phyloP scores from a whole-genome alignment of 2,888 invertebrate genomes.

The Rutpela maculata region DNA sequence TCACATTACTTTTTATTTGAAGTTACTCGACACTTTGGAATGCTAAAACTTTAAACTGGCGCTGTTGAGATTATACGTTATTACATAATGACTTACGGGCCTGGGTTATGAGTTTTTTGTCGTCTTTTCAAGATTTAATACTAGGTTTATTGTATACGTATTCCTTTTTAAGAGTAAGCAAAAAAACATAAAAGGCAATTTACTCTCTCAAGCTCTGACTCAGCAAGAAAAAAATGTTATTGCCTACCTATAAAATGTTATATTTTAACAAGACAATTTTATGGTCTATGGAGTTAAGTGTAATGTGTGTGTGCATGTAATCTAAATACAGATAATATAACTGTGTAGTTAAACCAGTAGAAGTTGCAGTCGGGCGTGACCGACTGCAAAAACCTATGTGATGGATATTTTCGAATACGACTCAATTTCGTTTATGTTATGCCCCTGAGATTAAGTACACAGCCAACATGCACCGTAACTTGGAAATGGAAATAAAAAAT shows the following conservation, averaged over 20 bases:
- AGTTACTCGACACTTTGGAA: constrained; percentile 10
- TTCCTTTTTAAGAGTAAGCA: constrained; percentile 16
- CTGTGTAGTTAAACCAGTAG: no score
- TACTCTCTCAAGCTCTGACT: neutral
- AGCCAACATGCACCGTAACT: no score
- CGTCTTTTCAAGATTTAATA: constrained; percentile 1
- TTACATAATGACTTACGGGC: constrained; percentile 16
- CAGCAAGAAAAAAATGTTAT: constrained; percentile 22
- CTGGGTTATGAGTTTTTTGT: constrained; percentile 18
- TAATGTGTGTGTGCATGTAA: neutral
- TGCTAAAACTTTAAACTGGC: constrained; percentile 17
- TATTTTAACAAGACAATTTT: constrained; percentile 21
- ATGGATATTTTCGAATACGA: no score
- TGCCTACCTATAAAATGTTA: constrained; percentile 6
- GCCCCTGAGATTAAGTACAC: no score
- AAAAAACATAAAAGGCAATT: constrained; percentile 26
- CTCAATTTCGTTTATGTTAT: no score
- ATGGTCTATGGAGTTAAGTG: constrained; percentile 7
- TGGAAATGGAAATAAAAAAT: no score
- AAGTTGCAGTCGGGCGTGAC: no score
- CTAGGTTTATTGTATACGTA: neutral
- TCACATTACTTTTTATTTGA: constrained; percentile 4
- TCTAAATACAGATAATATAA: no score
- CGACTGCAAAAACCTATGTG: no score
- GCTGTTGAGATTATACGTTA: constrained; percentile 13